phyloP scores from a whole-genome alignment of 2,888 invertebrate species.

The Gastracanthus pulcherrimus region DNA sequence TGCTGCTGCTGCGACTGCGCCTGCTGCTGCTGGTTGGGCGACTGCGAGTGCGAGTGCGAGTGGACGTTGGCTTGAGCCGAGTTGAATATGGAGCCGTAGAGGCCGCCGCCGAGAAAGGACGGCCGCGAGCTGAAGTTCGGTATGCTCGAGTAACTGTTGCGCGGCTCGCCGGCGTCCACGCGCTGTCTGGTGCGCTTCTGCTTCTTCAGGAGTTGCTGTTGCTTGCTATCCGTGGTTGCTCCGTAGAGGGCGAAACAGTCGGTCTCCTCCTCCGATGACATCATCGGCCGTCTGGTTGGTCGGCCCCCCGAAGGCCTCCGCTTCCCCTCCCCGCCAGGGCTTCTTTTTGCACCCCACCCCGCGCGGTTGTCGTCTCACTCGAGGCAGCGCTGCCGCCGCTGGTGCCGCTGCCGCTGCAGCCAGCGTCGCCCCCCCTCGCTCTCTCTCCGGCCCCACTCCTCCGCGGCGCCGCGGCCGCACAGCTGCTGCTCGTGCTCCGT shows the following conservation, averaged over 20 bases:
- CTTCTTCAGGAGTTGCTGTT: conserved; percentile 89
- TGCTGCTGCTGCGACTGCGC: conserved; percentile 67
- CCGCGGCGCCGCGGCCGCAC: conserved; percentile 24
- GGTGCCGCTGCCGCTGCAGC: conserved; percentile 65
- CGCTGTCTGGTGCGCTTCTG: conserved; percentile 96
- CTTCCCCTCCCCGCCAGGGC: conserved; percentile 82
- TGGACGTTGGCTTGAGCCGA: conserved; percentile 79
- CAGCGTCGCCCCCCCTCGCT: conserved; percentile 59
- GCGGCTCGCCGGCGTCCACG: conserved; percentile 97
- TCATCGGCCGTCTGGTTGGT: conserved; percentile 87
- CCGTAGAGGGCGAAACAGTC: conserved; percentile 95
- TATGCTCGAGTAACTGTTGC: conserved; percentile 93
- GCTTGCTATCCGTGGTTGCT: conserved; percentile 81
- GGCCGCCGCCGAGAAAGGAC: conserved; percentile 90
- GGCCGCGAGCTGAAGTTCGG: conserved; percentile 88
- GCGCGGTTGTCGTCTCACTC: conserved; percentile 75
- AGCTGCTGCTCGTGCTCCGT: conserved; percentile 29
- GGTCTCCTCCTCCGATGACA: conserved; percentile 98
- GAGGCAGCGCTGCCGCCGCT: conserved; percentile 79
- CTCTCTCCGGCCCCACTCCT: conserved; percentile 59
- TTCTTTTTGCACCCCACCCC: conserved; percentile 80
- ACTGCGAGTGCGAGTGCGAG: conserved; percentile 62
- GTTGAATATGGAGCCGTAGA: conserved; percentile 92
- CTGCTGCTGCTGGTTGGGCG: conserved; percentile 62
- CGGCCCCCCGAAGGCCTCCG: conserved; percentile 90